Conservation (phyloP, 1,140 invertebrate species). For the Megalopta genalis region DNA sequence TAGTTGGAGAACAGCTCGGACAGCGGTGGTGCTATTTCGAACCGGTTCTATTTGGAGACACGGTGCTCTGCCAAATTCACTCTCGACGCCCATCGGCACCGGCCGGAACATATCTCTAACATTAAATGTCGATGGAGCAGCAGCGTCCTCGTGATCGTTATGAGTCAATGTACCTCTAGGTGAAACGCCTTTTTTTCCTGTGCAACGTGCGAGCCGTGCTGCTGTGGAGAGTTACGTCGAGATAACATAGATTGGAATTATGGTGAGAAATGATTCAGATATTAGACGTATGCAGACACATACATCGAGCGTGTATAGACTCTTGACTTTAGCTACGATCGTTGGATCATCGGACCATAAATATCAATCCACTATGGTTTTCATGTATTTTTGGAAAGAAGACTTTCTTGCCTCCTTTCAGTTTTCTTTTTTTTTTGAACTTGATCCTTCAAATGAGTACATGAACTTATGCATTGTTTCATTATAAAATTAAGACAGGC, state of each 20-base stretch:
- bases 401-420: too few species aligned
- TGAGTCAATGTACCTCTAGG: constrained; percentile 66
- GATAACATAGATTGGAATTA: constrained; percentile 29
- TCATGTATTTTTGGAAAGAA: too few species aligned
- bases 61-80: constrained; percentile 67
- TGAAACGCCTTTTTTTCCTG: constrained; percentile 22
- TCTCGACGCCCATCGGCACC: constrained; percentile 59
- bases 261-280: constrained; percentile 30
- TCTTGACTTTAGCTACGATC: constrained; percentile 61
- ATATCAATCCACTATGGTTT: neutral
- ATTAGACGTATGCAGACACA: constrained; percentile 44
- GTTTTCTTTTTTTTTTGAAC: too few species aligned
- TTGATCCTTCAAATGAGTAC: too few species aligned
- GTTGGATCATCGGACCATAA: constrained; percentile 12
- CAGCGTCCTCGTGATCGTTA: constrained; percentile 26
- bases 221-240: constrained; percentile 7
- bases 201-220: constrained; percentile 48
- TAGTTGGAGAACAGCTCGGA: neutral
- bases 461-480: too few species aligned
- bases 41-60: constrained; percentile 65
- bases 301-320: constrained; percentile 58
- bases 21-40: constrained; percentile 71
- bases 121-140: constrained; percentile 63
- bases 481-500: too few species aligned
- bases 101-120: constrained; percentile 63